Percentiles rank a stretch among this genome's conserved stretches.
Evolutionary conservation across 2,797 vertebrate species (phyloP).

Genomic region (Hemibagrus guttatus): DNA sequence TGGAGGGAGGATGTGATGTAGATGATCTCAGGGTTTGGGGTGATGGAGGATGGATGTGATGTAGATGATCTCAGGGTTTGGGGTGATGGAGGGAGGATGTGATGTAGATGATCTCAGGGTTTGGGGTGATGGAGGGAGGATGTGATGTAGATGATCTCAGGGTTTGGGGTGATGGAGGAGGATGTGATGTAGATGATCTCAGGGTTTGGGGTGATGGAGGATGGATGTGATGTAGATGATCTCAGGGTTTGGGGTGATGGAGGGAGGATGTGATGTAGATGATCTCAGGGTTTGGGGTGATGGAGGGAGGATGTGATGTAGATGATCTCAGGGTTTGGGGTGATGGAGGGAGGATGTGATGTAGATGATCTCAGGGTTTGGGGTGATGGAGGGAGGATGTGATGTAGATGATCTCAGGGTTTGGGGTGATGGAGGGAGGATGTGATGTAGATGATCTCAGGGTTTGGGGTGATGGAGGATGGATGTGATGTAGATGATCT

Average conservation of each 20-base stretch:
- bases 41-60: not conserved
- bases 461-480: not conserved
- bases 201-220: no score
- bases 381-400: not conserved
- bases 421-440: not conserved
- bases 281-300: not conserved
- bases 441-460: not conserved
- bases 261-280: no score
- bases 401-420: not conserved
- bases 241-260: not conserved
- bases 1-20: not conserved
- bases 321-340: not conserved
- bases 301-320: not conserved
- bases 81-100: not conserved
- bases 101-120: not conserved
- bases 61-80: not conserved
- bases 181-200: not conserved
- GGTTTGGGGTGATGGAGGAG: no score
- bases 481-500: not conserved
- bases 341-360: not conserved
- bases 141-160: not conserved
- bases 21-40: not conserved
- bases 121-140: not conserved
- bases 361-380: not conserved
- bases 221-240: not conserved